phyloP scores from a whole-genome alignment of 1,140 invertebrate genomes.

The Trachelipus rathkii region DNA sequence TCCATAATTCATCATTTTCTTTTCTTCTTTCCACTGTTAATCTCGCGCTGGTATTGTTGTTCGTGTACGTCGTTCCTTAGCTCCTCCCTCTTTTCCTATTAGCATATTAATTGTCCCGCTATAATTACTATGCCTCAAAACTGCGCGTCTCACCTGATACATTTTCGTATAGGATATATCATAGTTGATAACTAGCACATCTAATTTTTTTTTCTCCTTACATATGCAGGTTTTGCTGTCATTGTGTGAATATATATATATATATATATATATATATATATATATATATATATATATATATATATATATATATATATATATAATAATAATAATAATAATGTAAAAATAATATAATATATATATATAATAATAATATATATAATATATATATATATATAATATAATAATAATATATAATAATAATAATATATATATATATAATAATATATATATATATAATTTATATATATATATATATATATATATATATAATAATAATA shows the following conservation, averaged over 20 bases:
- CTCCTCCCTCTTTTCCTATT: neutral
- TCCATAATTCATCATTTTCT: neutral
- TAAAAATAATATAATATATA: too few species aligned
- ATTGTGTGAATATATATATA: too few species aligned
- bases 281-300: too few species aligned
- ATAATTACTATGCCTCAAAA: neutral
- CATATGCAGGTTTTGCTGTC: too few species aligned
- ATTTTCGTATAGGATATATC: conserved; percentile 1
- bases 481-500: conserved; percentile 15
- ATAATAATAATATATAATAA: too few species aligned
- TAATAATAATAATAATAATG: too few species aligned
- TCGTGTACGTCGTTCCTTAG: neutral
- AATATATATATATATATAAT: too few species aligned
- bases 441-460: neutral
- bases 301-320: too few species aligned
- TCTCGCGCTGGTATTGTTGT: too few species aligned
- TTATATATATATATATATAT: conserved; percentile 8
- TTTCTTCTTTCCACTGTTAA: neutral
- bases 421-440: neutral
- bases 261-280: too few species aligned
- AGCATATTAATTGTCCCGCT: conserved; percentile 4
- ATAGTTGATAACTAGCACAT: neutral
- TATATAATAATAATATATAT: too few species aligned
- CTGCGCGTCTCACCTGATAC: conserved; percentile 1
- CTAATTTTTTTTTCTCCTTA: neutral